phyloP scores from a whole-genome alignment of 2,113 vertebrate genomes.

The Gnathonemus longibarbis region DNA sequence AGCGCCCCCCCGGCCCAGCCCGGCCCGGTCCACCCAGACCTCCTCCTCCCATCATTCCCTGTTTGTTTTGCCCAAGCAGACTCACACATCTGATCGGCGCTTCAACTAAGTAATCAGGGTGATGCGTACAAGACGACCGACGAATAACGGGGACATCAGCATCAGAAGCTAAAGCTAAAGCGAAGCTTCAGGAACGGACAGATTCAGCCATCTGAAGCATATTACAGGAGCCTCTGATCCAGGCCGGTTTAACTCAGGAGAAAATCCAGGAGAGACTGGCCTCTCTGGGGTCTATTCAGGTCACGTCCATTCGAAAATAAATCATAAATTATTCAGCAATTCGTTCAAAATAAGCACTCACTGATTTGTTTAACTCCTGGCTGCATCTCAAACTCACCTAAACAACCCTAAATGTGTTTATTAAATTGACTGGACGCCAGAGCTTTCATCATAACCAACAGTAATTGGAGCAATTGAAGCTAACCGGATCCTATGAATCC shows the following conservation, averaged over 20 bases:
- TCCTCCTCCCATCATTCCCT: neutral
- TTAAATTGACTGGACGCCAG: neutral
- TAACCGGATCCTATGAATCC: neutral
- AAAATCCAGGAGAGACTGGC: neutral
- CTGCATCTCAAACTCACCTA: neutral
- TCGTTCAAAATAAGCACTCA: neutral
- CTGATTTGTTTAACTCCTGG: neutral
- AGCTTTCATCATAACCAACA: neutral
- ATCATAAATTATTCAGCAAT: neutral
- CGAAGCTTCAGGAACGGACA: neutral
- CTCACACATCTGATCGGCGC: neutral
- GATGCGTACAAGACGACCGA: neutral
- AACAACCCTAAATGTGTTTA: neutral
- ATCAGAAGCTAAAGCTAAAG: neutral
- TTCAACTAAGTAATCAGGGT: neutral
- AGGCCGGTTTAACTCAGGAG: neutral
- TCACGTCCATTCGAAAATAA: neutral
- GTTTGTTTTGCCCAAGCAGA: neutral
- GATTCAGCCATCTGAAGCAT: neutral
- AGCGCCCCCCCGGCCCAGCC: slow-evolving; percentile 19
- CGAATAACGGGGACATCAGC: neutral
- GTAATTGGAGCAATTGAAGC: neutral
- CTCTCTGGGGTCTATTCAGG: neutral
- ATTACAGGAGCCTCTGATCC: neutral
- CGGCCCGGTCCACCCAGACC: neutral